These are phyloP conservation scores for Scleropages formosus DNA, from an alignment of 2,797 vertebrate species.

Conservation along the genomic window DNA sequence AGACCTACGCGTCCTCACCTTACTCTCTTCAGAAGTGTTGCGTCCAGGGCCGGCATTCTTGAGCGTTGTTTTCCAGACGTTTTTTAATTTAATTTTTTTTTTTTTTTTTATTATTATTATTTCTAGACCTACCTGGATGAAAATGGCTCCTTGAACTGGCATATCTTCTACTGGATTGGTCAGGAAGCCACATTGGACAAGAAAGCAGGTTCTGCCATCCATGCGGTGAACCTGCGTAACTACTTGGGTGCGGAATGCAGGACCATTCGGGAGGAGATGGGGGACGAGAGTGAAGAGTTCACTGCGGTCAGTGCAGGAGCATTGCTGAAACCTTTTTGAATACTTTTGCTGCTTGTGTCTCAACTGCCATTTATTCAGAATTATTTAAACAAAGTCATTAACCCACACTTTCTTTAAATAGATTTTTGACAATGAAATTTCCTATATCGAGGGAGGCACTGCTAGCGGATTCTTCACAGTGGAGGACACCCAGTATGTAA, in stretches of 20 bases:
- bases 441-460: slow-evolving; percentile 95
- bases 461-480: slow-evolving; percentile 95
- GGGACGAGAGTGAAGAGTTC: slow-evolving; percentile 95
- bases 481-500: slow-evolving; percentile 80
- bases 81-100: background rate
- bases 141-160: slow-evolving; percentile 84
- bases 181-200: slow-evolving; percentile 92
- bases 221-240: slow-evolving; percentile 93
- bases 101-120: background rate
- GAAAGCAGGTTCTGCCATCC: slow-evolving; percentile 93
- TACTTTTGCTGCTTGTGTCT: background rate
- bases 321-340: background rate
- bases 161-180: slow-evolving; percentile 97
- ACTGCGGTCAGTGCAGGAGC: slow-evolving; percentile 70
- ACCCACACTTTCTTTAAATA: slow-evolving; percentile 42
- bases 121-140: slow-evolving; percentile 87
- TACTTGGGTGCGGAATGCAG: slow-evolving; percentile 90
- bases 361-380: background rate
- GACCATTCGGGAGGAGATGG: slow-evolving; percentile 93
- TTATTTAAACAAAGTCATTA: background rate
- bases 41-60: background rate
- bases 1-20: background rate
- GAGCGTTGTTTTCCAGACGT: background rate
- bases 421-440: slow-evolving; percentile 92
- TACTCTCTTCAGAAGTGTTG: background rate